A percentile compares a stretch with the other conserved stretches of the same genome.
Evolutionary conservation across 53 echinoderm and acorn worm genomes (phyloP).

Genomic region (Hippasteria phrygiana): DNA sequence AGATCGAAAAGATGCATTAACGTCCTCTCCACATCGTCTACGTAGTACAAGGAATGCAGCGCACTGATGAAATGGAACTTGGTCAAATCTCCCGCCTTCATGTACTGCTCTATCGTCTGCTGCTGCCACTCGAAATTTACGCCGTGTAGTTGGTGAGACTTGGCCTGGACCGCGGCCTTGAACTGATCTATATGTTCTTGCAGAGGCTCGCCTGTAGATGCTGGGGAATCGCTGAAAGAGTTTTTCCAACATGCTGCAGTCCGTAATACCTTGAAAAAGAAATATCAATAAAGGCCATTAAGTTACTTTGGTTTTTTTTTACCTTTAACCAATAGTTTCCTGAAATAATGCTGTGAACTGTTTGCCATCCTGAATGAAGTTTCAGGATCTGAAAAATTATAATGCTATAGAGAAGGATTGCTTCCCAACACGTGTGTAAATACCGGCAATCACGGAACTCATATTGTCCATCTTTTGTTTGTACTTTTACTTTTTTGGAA

Average conservation of each 20-base stretch:
- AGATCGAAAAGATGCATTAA: constrained; percentile 4
- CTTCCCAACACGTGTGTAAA: too few species aligned
- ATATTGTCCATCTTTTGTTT: too few species aligned
- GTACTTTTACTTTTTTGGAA: too few species aligned
- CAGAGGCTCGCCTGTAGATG: constrained; percentile 15
- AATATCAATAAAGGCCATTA: not conserved
- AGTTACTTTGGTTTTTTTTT: too few species aligned
- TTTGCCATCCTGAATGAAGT: not conserved
- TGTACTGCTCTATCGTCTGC: constrained; percentile 7
- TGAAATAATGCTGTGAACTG: not conserved
- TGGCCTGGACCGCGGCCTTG: not conserved
- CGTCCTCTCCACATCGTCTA: not conserved
- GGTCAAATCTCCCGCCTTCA: too few species aligned
- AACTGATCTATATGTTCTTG: not conserved
- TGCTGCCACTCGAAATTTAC: constrained; percentile 24
- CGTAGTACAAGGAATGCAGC: not conserved
- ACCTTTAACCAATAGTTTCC: not conserved
- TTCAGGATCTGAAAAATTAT: not conserved
- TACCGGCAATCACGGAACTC: too few species aligned
- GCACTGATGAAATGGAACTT: too few species aligned
- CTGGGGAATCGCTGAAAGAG: not conserved
- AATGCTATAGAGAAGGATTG: not conserved
- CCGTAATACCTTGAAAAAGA: not conserved
- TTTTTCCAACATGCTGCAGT: not conserved
- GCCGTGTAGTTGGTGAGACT: constrained; percentile 10